Percentiles rank a stretch among this genome's conserved stretches.
These are phyloP conservation scores for Lepidonotus clava DNA, from an alignment of 2,888 invertebrate genomes.

Conservation along the genomic window DNA sequence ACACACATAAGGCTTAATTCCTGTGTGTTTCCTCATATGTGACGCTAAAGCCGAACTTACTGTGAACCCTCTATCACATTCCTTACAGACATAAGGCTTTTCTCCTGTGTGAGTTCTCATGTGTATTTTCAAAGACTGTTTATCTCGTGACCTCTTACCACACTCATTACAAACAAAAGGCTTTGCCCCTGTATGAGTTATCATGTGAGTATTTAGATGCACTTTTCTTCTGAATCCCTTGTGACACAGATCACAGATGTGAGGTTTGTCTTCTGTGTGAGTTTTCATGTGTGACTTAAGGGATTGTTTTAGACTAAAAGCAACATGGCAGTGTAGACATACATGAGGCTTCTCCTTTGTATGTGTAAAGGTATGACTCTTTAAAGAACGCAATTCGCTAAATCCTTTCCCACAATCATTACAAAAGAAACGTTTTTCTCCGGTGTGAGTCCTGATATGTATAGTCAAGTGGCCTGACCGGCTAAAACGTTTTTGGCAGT, in stretches of 20 bases:
- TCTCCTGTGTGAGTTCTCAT: background rate
- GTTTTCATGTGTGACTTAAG: background rate
- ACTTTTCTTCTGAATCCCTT: background rate
- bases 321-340: background rate
- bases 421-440: background rate
- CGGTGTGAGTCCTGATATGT: background rate
- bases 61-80: background rate
- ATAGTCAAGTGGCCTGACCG: background rate
- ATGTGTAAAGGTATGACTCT: background rate
- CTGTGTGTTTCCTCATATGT: background rate
- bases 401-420: background rate
- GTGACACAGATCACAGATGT: background rate
- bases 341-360: background rate
- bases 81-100: background rate
- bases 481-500: background rate
- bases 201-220: background rate
- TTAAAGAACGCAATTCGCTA: background rate
- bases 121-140: background rate
- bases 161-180: background rate
- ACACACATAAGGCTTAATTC: background rate
- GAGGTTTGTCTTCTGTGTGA: constrained; percentile 2
- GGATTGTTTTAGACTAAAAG: background rate
- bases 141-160: background rate
- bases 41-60: too few relatives aligned
- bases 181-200: background rate